These are phyloP conservation scores for Papilio glaucus DNA, from an alignment of 1,140 invertebrate genomes.

Conservation along the genomic window DNA sequence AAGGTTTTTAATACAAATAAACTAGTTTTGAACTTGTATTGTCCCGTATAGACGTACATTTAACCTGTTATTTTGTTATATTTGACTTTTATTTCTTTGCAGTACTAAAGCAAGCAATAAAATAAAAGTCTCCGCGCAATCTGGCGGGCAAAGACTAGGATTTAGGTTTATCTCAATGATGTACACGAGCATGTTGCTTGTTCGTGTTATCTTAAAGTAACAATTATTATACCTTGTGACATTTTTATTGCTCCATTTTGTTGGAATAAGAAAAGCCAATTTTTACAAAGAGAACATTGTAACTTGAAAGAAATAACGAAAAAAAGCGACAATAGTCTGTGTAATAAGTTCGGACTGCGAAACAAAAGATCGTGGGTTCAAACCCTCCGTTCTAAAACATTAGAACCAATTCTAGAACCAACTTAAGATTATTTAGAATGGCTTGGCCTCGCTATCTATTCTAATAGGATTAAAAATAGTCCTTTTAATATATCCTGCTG, in stretches of 20 bases:
- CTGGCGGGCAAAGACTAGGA: neutral
- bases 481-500: neutral
- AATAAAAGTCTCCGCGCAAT: neutral
- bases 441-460: neutral
- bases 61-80: neutral
- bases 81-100: slow-evolving; percentile 8
- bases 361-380: neutral
- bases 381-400: neutral
- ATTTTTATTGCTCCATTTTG: neutral
- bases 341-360: too few species aligned
- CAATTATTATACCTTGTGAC: neutral
- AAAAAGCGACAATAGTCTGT: neutral
- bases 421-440: neutral
- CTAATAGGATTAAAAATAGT: neutral
- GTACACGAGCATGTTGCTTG: neutral
- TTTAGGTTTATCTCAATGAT: slow-evolving; percentile 1
- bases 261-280: neutral
- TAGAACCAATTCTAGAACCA: neutral
- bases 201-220: neutral
- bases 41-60: neutral
- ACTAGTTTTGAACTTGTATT: neutral
- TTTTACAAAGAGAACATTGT: neutral
- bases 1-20: neutral
- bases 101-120: neutral
- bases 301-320: neutral